phyloP scores from a whole-genome alignment of 2,113 vertebrate genomes.

The Atlantisia rogersi region DNA sequence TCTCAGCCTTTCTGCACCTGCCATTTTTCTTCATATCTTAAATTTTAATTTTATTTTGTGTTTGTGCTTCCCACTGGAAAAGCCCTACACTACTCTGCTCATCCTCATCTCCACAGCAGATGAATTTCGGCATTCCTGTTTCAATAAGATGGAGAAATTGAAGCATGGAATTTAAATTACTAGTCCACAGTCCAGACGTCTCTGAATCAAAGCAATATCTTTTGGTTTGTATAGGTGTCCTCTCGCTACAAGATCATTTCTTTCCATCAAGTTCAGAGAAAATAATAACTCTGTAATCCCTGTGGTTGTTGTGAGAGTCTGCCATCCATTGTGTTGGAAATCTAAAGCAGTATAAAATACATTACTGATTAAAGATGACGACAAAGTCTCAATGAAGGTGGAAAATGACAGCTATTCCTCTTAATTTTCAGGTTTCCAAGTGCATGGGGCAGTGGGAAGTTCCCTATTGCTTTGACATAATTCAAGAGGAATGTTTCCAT shows the following conservation, averaged over 20 bases:
- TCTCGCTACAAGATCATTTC: neutral
- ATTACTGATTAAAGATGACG: neutral
- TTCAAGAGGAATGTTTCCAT: neutral
- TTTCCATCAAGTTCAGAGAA: conserved; percentile 34
- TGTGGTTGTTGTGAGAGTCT: neutral
- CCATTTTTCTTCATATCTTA: conserved; percentile 14
- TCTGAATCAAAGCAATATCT: conserved; percentile 44
- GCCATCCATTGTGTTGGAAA: neutral
- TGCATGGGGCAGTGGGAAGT: neutral
- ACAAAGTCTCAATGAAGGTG: neutral
- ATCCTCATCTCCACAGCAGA: neutral
- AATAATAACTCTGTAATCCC: conserved; percentile 35
- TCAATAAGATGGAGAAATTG: conserved; percentile 42
- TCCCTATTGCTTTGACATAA: neutral
- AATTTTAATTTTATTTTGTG: conserved; percentile 14
- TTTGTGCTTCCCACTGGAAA: neutral
- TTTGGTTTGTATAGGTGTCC: conserved; percentile 13
- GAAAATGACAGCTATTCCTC: conserved; percentile 13
- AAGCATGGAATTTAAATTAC: conserved; percentile 54
- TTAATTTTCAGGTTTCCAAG: neutral
- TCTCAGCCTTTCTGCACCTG: conserved; percentile 18
- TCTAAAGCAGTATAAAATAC: conserved; percentile 8
- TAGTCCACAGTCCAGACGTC: neutral
- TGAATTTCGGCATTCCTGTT: neutral
- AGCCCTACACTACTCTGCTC: neutral